Base-by-base conservation (phyloP, 2,888 invertebrate genomes). In the Lapara coniferarum region DNA sequence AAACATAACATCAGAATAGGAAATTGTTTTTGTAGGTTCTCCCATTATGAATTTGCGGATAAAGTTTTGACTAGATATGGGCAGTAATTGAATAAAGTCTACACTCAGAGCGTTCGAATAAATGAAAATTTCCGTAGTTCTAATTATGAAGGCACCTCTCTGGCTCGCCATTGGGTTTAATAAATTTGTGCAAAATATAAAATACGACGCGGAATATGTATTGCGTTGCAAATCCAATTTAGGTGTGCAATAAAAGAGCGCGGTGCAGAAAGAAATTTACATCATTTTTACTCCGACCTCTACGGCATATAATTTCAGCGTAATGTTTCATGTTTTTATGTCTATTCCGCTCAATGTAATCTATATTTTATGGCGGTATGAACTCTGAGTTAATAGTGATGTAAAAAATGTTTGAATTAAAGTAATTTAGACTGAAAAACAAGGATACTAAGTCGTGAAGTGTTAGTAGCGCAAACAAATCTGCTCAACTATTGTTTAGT, bases 151-250 rank as follows among this genome's bases (percentile, higher is more conserved):
- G 71, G 73, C 73, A 71, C 69, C 70, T 77, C 14, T 6, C 16
- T 8, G 37, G 37, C 16, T 56, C 49, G 49, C n/a, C 30, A 16
- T n/a, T 30, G 16, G 77, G 80, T 82, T 81, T 75, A 77, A 77
- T 75, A 76, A 79, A 83, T 82, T 81, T 78, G 75, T 77, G 74
- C 76, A 74, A 83, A 82, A 83, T 84, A 82, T 82, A 79, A 83
- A 78, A 73, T 79, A 75, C 69, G 71, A 73, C 70, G 73, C 74
- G 69, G 80, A 78, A 81, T 78, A 82, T 80, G 80, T 84, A 83
- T 83, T 78, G 78, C 78, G 81, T 73, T 73, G 78, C 72, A 77
- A 89, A 89, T 89, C 82, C 86, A 89, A 90, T 90, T 89, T 88
- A 79, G 82, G 74, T 76, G 76, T 80, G 86, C 83, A 88, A 87